phyloP scores from a whole-genome alignment of 2,797 vertebrate genomes.

The Chiloscyllium punctatum region DNA sequence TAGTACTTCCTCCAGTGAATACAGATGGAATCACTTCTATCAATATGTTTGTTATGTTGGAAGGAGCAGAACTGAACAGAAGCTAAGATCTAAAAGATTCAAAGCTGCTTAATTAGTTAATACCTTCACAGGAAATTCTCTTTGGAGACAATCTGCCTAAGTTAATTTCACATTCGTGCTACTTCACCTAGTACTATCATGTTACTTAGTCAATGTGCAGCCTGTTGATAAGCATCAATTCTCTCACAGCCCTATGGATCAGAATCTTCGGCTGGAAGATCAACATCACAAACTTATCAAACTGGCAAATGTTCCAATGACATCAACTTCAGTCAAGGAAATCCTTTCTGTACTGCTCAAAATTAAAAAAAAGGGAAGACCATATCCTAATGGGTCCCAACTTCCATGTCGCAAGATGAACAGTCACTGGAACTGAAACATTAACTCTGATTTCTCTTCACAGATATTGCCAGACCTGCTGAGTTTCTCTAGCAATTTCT shows the following conservation, averaged over 20 bases:
- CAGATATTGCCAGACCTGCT: too few species aligned
- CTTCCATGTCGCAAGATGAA: background rate
- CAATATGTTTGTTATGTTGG: background rate
- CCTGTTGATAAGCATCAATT: background rate
- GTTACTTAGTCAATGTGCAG: background rate
- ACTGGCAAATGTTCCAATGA: background rate
- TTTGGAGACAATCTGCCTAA: background rate
- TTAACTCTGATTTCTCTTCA: too few species aligned
- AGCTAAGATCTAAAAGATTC: background rate
- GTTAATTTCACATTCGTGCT: background rate
- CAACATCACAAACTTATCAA: background rate
- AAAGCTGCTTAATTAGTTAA: background rate
- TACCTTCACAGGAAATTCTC: background rate
- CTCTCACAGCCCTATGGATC: background rate
- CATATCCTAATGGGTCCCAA: background rate
- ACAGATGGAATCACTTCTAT: background rate
- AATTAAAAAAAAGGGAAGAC: background rate
- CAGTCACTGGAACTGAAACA: too few species aligned
- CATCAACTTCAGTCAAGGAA: background rate
- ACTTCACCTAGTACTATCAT: background rate
- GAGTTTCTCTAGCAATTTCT: too few species aligned
- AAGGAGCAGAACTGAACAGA: background rate
- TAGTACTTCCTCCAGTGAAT: background rate
- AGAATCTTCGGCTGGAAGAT: background rate
- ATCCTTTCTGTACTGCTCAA: background rate